Percentiles rank a stretch among this genome's conserved stretches.
These are phyloP conservation scores for Drosophila sproati DNA, from an alignment of 1,140 invertebrate species.

Conservation along the genomic window DNA sequence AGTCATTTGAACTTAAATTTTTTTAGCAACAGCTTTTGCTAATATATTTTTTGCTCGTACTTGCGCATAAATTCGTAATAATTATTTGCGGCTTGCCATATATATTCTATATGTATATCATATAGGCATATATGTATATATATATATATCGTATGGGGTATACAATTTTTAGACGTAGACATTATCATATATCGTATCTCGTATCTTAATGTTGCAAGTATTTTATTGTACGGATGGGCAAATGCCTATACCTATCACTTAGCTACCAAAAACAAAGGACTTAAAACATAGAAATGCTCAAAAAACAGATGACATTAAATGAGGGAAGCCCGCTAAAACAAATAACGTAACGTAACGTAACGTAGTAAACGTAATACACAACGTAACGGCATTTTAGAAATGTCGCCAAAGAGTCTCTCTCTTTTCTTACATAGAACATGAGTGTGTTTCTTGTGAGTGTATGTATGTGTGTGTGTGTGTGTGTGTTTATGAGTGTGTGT, in stretches of 20 bases:
- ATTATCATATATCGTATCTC: conserved; percentile 49
- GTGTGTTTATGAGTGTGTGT: not conserved
- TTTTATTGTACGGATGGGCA: conserved; percentile 66
- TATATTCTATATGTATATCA: conserved; percentile 34
- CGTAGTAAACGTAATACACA: conserved; percentile 59
- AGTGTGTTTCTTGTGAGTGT: not conserved
- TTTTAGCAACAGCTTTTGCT: conserved; percentile 60
- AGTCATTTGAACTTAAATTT: conserved; percentile 3
- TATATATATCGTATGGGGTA: conserved; percentile 38
- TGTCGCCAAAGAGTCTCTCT: conserved; percentile 56
- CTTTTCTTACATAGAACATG: not conserved
- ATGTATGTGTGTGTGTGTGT: not conserved
- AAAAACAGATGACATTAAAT: conserved; percentile 43
- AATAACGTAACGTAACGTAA: conserved; percentile 53
- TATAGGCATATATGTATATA: conserved; percentile 51
- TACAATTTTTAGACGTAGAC: conserved; percentile 35
- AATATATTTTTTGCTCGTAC: conserved; percentile 57
- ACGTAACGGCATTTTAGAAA: conserved; percentile 78
- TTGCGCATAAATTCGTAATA: conserved; percentile 80
- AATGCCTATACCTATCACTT: conserved; percentile 66
- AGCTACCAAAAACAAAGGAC: conserved; percentile 65
- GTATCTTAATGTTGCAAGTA: conserved; percentile 65
- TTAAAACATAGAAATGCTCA: conserved; percentile 65
- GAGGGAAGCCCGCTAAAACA: conserved; percentile 67
- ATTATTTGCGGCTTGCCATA: conserved; percentile 70